phyloP scores from a whole-genome alignment of 2,797 vertebrate species.

The Atherinosoma microstoma region DNA sequence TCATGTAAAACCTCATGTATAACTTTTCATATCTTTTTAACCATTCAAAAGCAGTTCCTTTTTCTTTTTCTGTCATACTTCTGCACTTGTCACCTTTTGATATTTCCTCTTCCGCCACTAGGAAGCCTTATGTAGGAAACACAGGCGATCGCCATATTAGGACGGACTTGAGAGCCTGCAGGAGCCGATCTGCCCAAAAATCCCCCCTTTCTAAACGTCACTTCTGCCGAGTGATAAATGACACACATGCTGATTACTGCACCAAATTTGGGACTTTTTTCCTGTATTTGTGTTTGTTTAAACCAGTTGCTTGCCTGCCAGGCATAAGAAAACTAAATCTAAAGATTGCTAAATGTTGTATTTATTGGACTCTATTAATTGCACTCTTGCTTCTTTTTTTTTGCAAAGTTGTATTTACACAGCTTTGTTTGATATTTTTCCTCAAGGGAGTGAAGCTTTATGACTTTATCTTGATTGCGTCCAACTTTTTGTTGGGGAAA shows the following conservation, averaged over 20 bases:
- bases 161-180: not conserved
- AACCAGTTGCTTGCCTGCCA: not conserved
- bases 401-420: not conserved
- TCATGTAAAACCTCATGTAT: not conserved
- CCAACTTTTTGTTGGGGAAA: constrained; percentile 6
- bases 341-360: not conserved
- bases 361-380: constrained; percentile 1
- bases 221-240: not conserved
- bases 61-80: not conserved
- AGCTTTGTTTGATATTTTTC: constrained; percentile 15
- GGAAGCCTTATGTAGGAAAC: not conserved
- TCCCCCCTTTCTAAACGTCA: constrained; percentile 5
- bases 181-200: not conserved
- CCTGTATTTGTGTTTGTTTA: constrained; percentile 1
- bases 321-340: not conserved
- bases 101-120: constrained; percentile 14
- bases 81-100: not conserved
- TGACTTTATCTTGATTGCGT: not conserved
- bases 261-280: constrained; percentile 1
- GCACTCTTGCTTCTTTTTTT: not conserved
- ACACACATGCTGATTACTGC: not conserved
- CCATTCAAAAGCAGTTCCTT: constrained; percentile 4
- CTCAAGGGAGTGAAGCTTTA: constrained; percentile 5
- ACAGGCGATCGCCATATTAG: not conserved
- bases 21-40: not conserved